phyloP scores from a whole-genome alignment of 2,888 invertebrate species.

The Dichetophora obliterata region DNA sequence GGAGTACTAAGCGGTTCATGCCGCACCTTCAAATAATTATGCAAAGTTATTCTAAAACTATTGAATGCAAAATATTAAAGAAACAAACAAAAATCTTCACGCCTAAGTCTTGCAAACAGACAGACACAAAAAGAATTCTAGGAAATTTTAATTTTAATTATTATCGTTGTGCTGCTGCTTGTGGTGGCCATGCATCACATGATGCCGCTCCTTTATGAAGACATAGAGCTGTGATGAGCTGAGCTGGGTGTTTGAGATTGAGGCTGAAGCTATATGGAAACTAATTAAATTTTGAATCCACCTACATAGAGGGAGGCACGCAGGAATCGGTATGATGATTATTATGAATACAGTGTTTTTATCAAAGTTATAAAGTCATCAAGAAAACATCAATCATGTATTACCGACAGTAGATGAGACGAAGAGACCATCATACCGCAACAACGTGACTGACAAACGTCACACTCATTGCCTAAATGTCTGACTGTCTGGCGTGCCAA shows the following conservation, averaged over 20 bases:
- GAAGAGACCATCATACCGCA: neutral
- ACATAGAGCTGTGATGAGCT: slow-evolving; percentile 4
- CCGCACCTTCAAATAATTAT: neutral
- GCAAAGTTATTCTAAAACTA: neutral
- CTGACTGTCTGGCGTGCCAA: neutral
- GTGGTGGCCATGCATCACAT: slow-evolving; percentile 23
- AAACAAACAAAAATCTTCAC: neutral
- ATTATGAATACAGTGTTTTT: neutral
- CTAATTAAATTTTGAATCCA: slow-evolving; percentile 33
- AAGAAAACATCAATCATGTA: slow-evolving; percentile 64
- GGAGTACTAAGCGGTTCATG: no score
- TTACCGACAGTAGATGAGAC: slow-evolving; percentile 33
- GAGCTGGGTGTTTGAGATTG: neutral
- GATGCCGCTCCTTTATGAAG: slow-evolving; percentile 22
- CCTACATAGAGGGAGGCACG: neutral
- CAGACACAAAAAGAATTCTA: slow-evolving; percentile 15
- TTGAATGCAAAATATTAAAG: neutral
- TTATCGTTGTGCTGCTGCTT: slow-evolving; percentile 7
- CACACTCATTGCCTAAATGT: neutral
- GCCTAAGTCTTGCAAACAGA: slow-evolving; percentile 25
- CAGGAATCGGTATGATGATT: neutral
- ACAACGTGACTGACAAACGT: neutral
- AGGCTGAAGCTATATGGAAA: neutral
- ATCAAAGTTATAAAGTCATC: slow-evolving; percentile 63
- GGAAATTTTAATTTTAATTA: slow-evolving; percentile 36